A percentile compares a stretch with the other conserved stretches of the same genome.
phyloP scores from a whole-genome alignment of 2,888 invertebrate genomes.

The Callosobruchus maculatus region DNA sequence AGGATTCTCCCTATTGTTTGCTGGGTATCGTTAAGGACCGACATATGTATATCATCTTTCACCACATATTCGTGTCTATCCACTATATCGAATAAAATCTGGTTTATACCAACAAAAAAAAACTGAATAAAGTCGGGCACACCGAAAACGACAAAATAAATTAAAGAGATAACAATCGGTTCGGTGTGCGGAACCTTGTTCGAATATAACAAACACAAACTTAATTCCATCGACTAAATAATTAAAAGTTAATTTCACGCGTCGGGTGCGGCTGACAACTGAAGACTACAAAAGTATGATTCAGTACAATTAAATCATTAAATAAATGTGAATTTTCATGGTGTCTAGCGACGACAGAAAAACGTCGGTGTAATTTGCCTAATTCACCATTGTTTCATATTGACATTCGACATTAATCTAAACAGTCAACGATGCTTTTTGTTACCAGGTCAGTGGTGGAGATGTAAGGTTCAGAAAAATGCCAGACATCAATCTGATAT shows the following conservation, averaged over 20 bases:
- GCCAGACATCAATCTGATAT: too few species aligned
- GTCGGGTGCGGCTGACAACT: not conserved
- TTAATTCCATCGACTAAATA: conserved; percentile 34
- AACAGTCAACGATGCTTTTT: not conserved
- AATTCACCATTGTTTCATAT: conserved; percentile 31
- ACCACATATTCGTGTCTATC: too few species aligned
- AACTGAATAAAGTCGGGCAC: not conserved
- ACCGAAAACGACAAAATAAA: not conserved
- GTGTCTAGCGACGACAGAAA: conserved; percentile 26
- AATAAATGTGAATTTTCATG: conserved; percentile 43
- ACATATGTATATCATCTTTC: too few species aligned
- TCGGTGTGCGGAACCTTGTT: not conserved
- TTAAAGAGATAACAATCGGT: not conserved
- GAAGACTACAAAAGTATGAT: not conserved
- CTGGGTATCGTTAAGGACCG: too few species aligned
- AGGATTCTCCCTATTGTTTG: too few species aligned
- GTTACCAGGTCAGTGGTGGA: not conserved
- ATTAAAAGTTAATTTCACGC: conserved; percentile 47
- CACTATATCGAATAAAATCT: too few species aligned
- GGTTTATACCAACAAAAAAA: not conserved
- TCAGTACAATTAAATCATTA: conserved; percentile 42
- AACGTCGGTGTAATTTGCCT: conserved; percentile 36
- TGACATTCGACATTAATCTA: conserved; percentile 17
- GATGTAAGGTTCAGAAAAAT: too few species aligned
- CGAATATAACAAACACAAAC: conserved; percentile 31